phyloP scores from a whole-genome alignment of 2,797 vertebrate genomes.

The Phataginus tricuspis region DNA sequence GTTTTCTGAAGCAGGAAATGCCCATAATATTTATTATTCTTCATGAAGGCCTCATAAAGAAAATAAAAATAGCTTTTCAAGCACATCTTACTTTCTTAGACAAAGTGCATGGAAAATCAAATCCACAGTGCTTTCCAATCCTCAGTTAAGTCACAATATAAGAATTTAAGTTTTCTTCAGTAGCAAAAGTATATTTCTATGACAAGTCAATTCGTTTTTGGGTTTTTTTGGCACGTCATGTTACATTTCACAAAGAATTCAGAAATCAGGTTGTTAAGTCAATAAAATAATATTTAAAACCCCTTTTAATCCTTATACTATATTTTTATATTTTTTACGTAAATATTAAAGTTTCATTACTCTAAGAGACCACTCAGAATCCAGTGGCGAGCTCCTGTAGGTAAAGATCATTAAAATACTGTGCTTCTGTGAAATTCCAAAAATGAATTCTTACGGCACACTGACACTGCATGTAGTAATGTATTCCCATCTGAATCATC shows the following conservation, averaged over 20 bases:
- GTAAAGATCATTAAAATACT: background rate
- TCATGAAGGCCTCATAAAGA: background rate
- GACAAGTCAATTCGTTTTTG: background rate
- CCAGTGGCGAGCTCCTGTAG: too few species aligned
- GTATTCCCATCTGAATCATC: background rate
- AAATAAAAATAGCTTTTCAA: background rate
- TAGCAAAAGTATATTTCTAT: background rate
- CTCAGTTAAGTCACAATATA: background rate
- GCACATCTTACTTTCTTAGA: background rate
- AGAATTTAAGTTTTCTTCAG: background rate
- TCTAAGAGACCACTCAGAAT: background rate
- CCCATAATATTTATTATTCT: background rate
- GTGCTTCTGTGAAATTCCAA: background rate
- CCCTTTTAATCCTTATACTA: background rate
- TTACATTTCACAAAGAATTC: background rate
- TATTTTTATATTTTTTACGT: background rate
- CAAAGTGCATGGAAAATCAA: background rate
- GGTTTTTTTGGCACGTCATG: background rate
- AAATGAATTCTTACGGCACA: background rate
- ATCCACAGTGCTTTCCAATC: background rate
- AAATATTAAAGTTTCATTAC: background rate
- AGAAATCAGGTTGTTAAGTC: background rate
- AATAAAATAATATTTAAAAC: background rate
- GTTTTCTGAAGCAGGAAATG: background rate
- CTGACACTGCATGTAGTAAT: background rate